phyloP scores from a whole-genome alignment of 2,113 vertebrate species.

The Ceyx margarethae region DNA sequence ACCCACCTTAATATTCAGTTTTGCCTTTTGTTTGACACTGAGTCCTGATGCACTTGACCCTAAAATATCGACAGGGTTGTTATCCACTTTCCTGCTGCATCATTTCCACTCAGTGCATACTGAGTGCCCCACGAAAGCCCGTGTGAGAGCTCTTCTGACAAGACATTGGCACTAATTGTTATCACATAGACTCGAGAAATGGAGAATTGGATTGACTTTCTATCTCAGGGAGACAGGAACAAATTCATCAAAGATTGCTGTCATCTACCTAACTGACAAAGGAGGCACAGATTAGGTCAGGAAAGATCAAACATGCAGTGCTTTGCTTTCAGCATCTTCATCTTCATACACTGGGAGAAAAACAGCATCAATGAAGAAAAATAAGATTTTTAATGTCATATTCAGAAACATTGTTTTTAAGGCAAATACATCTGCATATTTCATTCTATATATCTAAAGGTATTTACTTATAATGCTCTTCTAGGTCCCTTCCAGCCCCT shows the following conservation, averaged over 20 bases:
- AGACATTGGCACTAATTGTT: conserved; percentile 39
- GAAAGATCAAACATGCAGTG: conserved; percentile 7
- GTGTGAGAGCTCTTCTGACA: conserved; percentile 22
- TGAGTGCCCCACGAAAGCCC: background rate
- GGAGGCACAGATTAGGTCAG: conserved; percentile 6
- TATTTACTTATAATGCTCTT: background rate
- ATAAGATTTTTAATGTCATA: background rate
- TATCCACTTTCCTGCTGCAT: background rate
- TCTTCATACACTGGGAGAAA: background rate
- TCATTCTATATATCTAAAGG: background rate
- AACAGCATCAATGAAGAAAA: background rate
- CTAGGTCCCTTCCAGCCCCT: too few relatives aligned
- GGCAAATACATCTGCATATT: background rate
- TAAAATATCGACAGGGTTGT: conserved; percentile 33
- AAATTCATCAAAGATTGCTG: conserved; percentile 25
- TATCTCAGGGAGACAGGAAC: conserved; percentile 29
- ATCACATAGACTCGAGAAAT: conserved; percentile 4
- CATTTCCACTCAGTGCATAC: background rate
- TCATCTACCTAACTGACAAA: conserved; percentile 22
- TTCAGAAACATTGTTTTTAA: background rate
- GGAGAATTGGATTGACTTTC: conserved; percentile 58
- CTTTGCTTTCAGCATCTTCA: background rate
- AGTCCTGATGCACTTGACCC: background rate
- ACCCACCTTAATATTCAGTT: background rate
- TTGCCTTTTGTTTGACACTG: background rate